A percentile compares a stretch with the other conserved stretches of the same genome.
These are phyloP conservation scores for Nothoprocta pentlandii DNA, from an alignment of 2,113 vertebrate species.

Conservation along the genomic window DNA sequence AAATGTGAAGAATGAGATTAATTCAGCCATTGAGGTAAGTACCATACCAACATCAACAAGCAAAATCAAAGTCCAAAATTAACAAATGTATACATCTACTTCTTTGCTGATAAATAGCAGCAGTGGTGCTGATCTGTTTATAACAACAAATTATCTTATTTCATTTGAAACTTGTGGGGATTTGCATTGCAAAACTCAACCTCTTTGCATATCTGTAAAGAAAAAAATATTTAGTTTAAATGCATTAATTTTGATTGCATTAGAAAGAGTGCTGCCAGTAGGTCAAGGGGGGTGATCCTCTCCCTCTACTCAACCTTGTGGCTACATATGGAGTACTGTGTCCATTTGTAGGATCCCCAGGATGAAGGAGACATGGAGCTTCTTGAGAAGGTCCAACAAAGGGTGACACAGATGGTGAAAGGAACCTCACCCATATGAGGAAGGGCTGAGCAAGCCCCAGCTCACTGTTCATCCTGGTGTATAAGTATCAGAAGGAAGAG, in stretches of 20 bases:
- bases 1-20: constrained; percentile 8
- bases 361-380: too few relatives aligned
- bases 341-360: too few relatives aligned
- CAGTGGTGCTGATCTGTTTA: constrained; percentile 4
- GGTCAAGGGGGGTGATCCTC: too few relatives aligned
- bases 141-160: constrained; percentile 17
- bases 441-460: too few relatives aligned
- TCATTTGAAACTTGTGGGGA: background rate
- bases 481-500: too few relatives aligned
- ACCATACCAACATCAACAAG: background rate
- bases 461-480: too few relatives aligned
- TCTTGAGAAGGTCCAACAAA: too few relatives aligned
- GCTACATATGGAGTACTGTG: too few relatives aligned
- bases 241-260: background rate
- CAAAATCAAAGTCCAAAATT: background rate
- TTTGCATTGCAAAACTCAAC: background rate
- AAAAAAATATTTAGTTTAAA: background rate
- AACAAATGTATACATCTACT: constrained; percentile 23
- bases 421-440: too few relatives aligned
- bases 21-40: constrained; percentile 12
- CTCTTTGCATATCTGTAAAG: background rate
- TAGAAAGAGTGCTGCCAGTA: too few relatives aligned
- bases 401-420: too few relatives aligned
- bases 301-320: too few relatives aligned
- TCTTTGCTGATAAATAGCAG: constrained; percentile 25